Conservation (phyloP, 2,113 vertebrate species). For the Eurystomus gularis region DNA sequence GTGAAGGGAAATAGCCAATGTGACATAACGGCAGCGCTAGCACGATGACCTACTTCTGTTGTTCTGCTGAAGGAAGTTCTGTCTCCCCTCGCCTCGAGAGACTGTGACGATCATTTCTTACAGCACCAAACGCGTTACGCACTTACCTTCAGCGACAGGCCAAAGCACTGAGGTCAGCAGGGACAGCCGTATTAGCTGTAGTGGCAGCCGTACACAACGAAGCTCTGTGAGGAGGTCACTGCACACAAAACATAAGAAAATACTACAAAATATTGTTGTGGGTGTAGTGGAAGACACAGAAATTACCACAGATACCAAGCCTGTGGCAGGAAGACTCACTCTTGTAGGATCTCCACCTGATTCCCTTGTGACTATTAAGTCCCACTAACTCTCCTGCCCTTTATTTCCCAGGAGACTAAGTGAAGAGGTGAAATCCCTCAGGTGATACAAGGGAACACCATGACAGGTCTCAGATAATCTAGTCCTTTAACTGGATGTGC, state of each 20-base stretch:
- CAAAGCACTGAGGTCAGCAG: background rate
- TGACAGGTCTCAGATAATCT: background rate
- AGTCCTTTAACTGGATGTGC: too few species aligned
- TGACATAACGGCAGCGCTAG: background rate
- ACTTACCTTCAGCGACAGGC: background rate
- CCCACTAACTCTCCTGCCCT: background rate
- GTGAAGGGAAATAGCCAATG: background rate
- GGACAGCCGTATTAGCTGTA: background rate
- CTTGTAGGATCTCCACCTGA: background rate
- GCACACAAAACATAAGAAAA: background rate
- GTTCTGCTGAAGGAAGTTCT: background rate
- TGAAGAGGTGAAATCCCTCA: background rate
- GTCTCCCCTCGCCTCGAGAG: background rate
- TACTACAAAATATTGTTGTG: background rate
- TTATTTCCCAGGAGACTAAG: background rate
- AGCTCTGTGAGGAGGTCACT: background rate
- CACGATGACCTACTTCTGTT: background rate
- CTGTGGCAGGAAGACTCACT: background rate
- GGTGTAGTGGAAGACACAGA: too few species aligned
- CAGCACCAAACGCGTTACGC: background rate
- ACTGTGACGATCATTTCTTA: background rate
- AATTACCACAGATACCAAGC: background rate
- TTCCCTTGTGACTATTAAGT: background rate
- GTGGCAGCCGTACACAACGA: background rate
- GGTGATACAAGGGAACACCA: background rate